Percentiles rank a stretch among this genome's conserved stretches.
phyloP scores from a whole-genome alignment of 2,888 invertebrate genomes.

The Drosophila dives region DNA sequence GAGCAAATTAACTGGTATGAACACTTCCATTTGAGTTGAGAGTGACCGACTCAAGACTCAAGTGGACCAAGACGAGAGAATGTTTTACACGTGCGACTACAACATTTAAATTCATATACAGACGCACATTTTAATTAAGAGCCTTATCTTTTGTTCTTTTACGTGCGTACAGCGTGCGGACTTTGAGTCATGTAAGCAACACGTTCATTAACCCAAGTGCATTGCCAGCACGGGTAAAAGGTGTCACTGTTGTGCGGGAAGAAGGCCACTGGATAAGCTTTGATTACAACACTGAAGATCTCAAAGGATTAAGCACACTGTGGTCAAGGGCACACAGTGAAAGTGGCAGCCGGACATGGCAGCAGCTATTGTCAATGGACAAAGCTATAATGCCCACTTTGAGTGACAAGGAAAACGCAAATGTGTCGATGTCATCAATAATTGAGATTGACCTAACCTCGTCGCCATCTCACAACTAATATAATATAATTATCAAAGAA shows the following conservation, averaged over 20 bases:
- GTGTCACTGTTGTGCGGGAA: constrained; percentile 31
- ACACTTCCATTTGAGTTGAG: not conserved
- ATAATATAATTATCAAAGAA: constrained; percentile 12
- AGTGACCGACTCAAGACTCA: not conserved
- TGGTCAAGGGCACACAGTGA: constrained; percentile 16
- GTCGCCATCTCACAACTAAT: constrained; percentile 25
- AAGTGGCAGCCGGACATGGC: constrained; percentile 39
- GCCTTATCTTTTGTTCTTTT: not conserved
- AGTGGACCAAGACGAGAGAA: not conserved
- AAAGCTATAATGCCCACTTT: not conserved
- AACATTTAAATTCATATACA: not conserved
- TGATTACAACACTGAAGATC: constrained; percentile 17
- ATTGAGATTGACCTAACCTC: constrained; percentile 63
- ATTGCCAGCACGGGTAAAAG: constrained; percentile 57
- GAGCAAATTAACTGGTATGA: constrained; percentile 40
- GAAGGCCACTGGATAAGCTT: constrained; percentile 49
- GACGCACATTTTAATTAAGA: not conserved
- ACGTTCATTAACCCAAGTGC: constrained; percentile 52
- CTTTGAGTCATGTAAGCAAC: constrained; percentile 52
- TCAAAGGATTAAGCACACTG: constrained; percentile 16
- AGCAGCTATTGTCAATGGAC: constrained; percentile 30
- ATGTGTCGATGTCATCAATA: constrained; percentile 33
- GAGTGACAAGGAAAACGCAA: constrained; percentile 18
- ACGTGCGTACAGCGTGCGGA: constrained; percentile 46
- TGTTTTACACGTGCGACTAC: not conserved